Conservation (phyloP, 53 echinoderm and acorn worm species). For the Hippasteria phrygiana region DNA sequence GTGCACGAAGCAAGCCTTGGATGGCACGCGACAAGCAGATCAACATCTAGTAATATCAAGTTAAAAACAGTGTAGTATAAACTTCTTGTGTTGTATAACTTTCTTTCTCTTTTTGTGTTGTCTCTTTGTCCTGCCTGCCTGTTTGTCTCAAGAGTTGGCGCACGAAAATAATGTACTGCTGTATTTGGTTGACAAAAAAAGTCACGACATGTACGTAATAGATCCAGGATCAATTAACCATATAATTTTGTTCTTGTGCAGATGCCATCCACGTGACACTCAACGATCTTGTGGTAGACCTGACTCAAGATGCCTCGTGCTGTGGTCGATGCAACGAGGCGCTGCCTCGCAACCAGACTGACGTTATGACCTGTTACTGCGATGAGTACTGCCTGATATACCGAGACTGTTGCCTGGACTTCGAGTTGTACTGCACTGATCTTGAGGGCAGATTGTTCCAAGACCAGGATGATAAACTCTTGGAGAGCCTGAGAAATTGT, state of each 20-base stretch:
- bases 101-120: too few species aligned
- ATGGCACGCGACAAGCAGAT: too few species aligned
- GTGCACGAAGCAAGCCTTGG: too few species aligned
- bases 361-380: not conserved
- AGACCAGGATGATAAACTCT: not conserved
- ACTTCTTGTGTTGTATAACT: too few species aligned
- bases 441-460: not conserved
- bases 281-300: not conserved
- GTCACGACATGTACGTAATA: too few species aligned
- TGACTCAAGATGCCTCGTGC: not conserved
- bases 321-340: conserved; percentile 10
- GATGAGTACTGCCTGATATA: conserved; percentile 16
- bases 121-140: too few species aligned
- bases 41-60: too few species aligned
- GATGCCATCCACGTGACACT: not conserved
- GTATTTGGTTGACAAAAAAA: too few species aligned
- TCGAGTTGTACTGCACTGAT: conserved; percentile 4
- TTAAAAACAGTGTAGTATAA: too few species aligned
- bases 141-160: too few species aligned
- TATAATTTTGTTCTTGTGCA: not conserved
- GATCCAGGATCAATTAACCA: too few species aligned
- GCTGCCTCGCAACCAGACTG: not conserved
- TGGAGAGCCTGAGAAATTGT: not conserved
- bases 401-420: conserved; percentile 22
- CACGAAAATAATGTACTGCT: too few species aligned